phyloP scores from a whole-genome alignment of 92 coral and sea anemone genomes.

The Pocillopora meandrina region DNA sequence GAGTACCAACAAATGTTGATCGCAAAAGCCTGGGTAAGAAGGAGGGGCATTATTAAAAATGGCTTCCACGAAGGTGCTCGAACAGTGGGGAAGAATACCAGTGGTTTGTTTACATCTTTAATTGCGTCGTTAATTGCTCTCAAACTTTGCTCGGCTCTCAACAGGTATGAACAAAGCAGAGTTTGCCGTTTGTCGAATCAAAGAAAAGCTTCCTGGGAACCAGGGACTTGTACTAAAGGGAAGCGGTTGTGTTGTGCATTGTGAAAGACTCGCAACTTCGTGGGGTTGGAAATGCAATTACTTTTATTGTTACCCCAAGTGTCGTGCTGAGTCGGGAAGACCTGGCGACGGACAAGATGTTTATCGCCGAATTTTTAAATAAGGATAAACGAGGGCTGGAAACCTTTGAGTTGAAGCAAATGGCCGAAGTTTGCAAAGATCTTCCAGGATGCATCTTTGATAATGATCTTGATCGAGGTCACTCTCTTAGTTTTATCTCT shows the following conservation, averaged over 20 bases:
- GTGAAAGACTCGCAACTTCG: conserved; percentile 60
- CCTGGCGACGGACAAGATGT: conserved; percentile 60
- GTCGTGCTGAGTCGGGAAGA: conserved; percentile 67
- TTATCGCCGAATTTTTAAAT: conserved; percentile 71
- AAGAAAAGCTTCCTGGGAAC: conserved; percentile 73
- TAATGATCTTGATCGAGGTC: conserved; percentile 15
- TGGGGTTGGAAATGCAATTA: conserved; percentile 86
- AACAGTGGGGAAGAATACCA: not conserved
- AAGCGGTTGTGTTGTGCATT: conserved; percentile 74
- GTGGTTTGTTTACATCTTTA: not conserved
- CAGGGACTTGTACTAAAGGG: conserved; percentile 76
- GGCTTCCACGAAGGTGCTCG: conserved; percentile 21
- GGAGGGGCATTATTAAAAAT: conserved; percentile 14
- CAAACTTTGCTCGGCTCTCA: not conserved
- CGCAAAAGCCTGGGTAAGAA: conserved; percentile 32
- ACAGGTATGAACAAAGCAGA: conserved; percentile 77
- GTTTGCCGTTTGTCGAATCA: conserved; percentile 80
- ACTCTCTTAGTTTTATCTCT: conserved; percentile 63
- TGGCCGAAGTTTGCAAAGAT: conserved; percentile 70
- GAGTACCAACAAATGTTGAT: not conserved
- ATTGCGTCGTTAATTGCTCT: not conserved
- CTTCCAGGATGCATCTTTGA: conserved; percentile 44
- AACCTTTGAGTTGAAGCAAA: conserved; percentile 73
- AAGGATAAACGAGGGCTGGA: conserved; percentile 79
- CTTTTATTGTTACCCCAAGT: conserved; percentile 70